Conservation (phyloP, 1,140 invertebrate genomes). For the Nymphalis io region DNA sequence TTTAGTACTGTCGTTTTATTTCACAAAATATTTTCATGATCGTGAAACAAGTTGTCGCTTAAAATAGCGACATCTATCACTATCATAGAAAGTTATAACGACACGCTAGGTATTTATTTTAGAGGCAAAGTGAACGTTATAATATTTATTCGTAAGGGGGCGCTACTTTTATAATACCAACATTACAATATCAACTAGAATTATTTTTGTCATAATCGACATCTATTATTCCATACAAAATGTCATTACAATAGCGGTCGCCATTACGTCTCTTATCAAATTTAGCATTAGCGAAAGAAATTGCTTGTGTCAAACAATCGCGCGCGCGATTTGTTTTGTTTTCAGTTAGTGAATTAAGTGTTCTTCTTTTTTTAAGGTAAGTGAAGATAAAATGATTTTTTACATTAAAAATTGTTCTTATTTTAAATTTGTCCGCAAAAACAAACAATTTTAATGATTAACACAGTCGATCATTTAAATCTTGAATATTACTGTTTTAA, state of each 20-base stretch:
- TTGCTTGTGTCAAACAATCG: conserved; percentile 61
- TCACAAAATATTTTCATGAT: not conserved
- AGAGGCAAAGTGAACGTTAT: not conserved
- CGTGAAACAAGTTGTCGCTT: not conserved
- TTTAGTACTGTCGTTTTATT: not conserved
- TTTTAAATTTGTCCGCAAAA: not conserved
- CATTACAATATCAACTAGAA: conserved; percentile 12
- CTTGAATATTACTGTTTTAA: not conserved
- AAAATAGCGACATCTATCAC: conserved; percentile 5
- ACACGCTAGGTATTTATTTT: not conserved
- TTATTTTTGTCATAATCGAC: conserved; percentile 10
- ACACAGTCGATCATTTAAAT: not conserved
- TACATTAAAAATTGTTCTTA: too few relatives aligned
- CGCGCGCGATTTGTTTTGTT: conserved; percentile 52
- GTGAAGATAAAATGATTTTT: conserved; percentile 6
- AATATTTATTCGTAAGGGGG: conserved; percentile 6
- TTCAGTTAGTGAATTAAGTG: conserved; percentile 7
- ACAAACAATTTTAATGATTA: conserved; percentile 2
- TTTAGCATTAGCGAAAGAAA: conserved; percentile 61
- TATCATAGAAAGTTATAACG: not conserved
- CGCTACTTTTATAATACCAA: not conserved
- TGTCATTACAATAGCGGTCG: conserved; percentile 45
- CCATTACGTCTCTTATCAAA: conserved; percentile 61
- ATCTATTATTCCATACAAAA: conserved; percentile 23
- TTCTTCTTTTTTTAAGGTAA: conserved; percentile 6